Evolutionary conservation across 2,113 vertebrate species (phyloP).

Genomic region (Corythaeola cristata): DNA sequence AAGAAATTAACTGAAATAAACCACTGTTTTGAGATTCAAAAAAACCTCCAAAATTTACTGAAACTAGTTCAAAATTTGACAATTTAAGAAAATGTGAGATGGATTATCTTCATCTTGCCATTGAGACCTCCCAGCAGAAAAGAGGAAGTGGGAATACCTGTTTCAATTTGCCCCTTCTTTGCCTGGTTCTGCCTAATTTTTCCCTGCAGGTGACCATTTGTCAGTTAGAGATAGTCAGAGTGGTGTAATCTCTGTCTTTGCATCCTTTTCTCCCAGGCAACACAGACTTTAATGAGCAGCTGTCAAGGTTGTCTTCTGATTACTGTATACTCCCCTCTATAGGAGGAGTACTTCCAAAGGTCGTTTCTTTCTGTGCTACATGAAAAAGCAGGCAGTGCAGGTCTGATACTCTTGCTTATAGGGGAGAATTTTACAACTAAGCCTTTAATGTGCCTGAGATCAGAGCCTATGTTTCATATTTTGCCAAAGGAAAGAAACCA

Average conservation of each 20-base stretch:
- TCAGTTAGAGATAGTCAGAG: neutral
- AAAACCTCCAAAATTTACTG: neutral
- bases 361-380: neutral
- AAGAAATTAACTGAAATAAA: neutral
- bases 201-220: neutral
- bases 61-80: neutral
- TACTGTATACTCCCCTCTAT: fast-evolving
- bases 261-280: neutral
- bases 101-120: neutral
- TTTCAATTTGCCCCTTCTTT: neutral
- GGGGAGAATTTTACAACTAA: neutral
- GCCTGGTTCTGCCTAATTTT: neutral
- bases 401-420: neutral
- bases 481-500: neutral
- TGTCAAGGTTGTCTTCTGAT: neutral
- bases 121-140: neutral
- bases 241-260: neutral
- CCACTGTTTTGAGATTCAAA: neutral
- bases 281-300: neutral
- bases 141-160: neutral
- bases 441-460: neutral
- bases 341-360: neutral
- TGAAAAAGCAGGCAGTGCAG: neutral
- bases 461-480: neutral
- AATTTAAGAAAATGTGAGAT: neutral